Base-by-base conservation (phyloP, 2,797 vertebrate species). In the Tiaroga cobitis region DNA sequence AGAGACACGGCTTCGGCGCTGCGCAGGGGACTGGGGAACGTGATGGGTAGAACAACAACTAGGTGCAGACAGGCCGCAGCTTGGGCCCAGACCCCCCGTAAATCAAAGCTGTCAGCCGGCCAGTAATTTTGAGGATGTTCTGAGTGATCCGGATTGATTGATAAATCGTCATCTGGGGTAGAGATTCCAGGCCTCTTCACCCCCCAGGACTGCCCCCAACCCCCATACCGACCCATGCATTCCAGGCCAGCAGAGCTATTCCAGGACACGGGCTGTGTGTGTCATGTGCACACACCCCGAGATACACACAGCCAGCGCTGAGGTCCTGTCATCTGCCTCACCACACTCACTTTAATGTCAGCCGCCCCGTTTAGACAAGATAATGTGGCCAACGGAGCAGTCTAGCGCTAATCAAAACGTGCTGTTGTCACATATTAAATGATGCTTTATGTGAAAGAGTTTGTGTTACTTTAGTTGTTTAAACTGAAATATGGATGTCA, bases 191-290 rank as follows among this genome's bases (percentile, higher is more conserved):
- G 89, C 88, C 56, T 76, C 56, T 70, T 51, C 46, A 67, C 21
- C 74, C 37, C 59, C 82, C 83, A 85, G 86, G 74, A 69, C 51
- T 81, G 82, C 84, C 56, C 77, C 51, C 74, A 74, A 84, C 88
- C 74, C 77, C 43, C 77, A 81, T 82, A 73, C 85, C 86, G 68
- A 39, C 21, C 80, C 49, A 26, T 88, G 91, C 92, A 95, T 95
- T 94, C 94, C 94, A 93, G 93, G 86, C 91, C 90, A 89, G 83
- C 56, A 75, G 91, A 94, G 93, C 94, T 96, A 95, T 96, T 95
- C 93, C 94, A 94, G 93, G 94, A 92, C 88, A 88, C 79, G 63
- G 87, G 70, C 21, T 81, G 81, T 90, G 87, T 89, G 85, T 85
- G 70, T 89, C 80, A 76, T 87, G 77, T 84, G 72, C 61, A 74